phyloP scores from a whole-genome alignment of 2,888 invertebrate species.

The Ornithoptera alexandrae region DNA sequence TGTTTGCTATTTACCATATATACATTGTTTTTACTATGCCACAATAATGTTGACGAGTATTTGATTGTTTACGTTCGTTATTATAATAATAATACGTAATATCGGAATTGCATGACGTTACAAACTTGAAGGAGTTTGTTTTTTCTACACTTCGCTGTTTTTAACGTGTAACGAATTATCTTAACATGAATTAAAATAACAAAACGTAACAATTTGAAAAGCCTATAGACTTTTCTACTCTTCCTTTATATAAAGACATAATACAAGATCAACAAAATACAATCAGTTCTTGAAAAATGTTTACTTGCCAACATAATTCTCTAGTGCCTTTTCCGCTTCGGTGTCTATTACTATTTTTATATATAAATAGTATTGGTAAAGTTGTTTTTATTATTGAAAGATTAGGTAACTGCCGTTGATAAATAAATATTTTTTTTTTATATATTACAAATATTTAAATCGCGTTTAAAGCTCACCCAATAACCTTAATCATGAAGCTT shows the following conservation, averaged over 20 bases:
- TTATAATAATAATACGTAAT: conserved; percentile 9
- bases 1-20: not conserved
- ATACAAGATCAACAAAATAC: no score
- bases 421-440: no score
- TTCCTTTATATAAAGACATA: not conserved
- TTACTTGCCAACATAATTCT: not conserved
- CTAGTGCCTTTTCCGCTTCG: not conserved
- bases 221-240: not conserved
- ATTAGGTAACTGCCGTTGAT: no score
- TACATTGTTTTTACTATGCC: conserved; percentile 1
- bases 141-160: not conserved
- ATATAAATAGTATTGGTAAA: not conserved
- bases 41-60: conserved; percentile 9
- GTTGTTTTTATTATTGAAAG: no score
- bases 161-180: not conserved
- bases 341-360: not conserved
- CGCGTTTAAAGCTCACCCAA: no score
- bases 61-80: conserved; percentile 16
- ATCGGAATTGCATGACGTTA: conserved; percentile 4
- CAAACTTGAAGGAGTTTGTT: not conserved
- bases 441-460: no score
- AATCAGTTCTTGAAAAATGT: no score
- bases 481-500: no score
- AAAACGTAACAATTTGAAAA: not conserved
- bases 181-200: not conserved